phyloP scores from a whole-genome alignment of 2,113 vertebrate genomes.

The Prunella fulvescens region DNA sequence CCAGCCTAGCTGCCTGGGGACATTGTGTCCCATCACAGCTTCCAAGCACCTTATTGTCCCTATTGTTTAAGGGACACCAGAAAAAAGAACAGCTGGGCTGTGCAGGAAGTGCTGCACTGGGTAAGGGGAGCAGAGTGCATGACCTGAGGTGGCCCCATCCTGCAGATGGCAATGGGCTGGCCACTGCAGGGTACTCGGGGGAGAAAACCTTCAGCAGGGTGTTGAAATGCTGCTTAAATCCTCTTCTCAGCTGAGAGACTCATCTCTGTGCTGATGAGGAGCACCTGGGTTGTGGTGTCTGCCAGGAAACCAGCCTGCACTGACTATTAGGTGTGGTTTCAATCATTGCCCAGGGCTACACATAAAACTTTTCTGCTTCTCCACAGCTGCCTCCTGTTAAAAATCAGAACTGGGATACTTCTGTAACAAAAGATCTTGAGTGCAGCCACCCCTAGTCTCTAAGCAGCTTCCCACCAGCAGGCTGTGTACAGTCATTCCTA shows the following conservation, averaged over 20 bases:
- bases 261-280: neutral
- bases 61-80: neutral
- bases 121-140: neutral
- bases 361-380: neutral
- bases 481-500: neutral
- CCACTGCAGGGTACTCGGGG: rapidly evolving
- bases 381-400: neutral
- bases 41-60: neutral
- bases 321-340: neutral
- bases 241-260: neutral
- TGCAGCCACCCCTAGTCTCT: neutral
- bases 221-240: neutral
- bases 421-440: neutral
- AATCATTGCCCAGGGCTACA: neutral
- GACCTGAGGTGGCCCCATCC: neutral
- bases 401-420: neutral
- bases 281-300: neutral
- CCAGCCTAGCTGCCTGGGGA: neutral
- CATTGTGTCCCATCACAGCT: neutral
- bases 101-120: neutral
- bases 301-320: neutral
- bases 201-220: neutral
- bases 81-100: neutral
- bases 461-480: neutral
- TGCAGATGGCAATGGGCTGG: neutral